Conservation (phyloP, 2,113 vertebrate species). For the Macrotis lagotis region DNA sequence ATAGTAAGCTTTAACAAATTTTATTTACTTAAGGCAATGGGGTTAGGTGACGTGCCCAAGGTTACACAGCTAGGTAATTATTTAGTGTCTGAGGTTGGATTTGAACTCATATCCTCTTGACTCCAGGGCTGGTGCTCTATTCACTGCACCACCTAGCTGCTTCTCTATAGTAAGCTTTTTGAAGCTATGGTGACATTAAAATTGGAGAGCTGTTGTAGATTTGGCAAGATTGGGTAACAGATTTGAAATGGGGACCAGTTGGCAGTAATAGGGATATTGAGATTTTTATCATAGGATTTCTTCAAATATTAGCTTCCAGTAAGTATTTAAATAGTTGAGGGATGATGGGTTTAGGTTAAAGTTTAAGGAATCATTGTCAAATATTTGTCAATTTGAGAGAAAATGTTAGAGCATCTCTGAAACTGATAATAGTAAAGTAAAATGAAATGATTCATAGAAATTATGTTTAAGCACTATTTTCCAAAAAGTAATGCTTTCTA, state of each 20-base stretch:
- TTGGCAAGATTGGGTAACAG: neutral
- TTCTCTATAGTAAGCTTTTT: neutral
- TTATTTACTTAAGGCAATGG: no score
- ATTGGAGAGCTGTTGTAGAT: neutral
- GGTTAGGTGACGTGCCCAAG: no score
- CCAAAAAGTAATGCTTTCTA: neutral
- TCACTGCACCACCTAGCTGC: no score
- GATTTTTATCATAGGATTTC: neutral
- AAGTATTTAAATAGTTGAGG: neutral
- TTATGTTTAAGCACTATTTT: neutral
- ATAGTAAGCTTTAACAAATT: no score
- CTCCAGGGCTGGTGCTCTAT: no score
- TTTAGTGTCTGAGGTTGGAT: no score
- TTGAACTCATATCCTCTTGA: no score
- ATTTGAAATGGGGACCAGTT: neutral
- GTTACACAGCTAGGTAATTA: no score
- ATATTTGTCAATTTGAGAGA: neutral
- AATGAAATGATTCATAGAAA: neutral
- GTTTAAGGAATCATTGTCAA: neutral
- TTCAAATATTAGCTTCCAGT: neutral
- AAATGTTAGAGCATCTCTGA: neutral
- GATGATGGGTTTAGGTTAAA: neutral
- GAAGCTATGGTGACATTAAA: neutral
- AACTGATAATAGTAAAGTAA: neutral
- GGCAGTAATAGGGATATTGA: neutral